These are phyloP conservation scores for Octodonta nipae DNA, from an alignment of 2,888 invertebrate species.

Conservation along the genomic window DNA sequence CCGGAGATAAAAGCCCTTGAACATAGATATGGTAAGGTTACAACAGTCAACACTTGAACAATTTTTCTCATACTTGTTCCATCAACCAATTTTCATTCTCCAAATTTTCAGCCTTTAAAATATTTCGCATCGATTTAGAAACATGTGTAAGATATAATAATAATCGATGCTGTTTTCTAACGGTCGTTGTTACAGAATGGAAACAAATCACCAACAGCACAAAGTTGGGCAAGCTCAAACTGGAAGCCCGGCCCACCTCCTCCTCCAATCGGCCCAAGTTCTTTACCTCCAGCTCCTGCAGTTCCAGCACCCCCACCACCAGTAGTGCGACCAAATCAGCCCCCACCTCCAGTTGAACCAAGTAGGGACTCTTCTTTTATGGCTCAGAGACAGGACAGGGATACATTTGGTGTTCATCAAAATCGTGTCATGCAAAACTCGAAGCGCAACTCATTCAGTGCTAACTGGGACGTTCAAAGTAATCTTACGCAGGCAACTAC, in stretches of 20 bases:
- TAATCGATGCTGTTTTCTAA: too few relatives aligned
- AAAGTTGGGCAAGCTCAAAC: constrained; percentile 33
- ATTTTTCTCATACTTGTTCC: not conserved
- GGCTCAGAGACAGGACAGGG: constrained; percentile 54
- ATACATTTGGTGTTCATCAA: constrained; percentile 61
- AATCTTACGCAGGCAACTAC: constrained; percentile 30
- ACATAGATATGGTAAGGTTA: too few relatives aligned
- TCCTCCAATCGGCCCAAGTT: constrained; percentile 44
- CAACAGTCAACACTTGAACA: not conserved
- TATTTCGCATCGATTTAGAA: too few relatives aligned
- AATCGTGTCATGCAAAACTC: constrained; percentile 35
- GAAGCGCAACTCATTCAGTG: constrained; percentile 35
- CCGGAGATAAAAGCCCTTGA: too few relatives aligned
- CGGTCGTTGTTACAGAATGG: too few relatives aligned
- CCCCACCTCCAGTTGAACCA: constrained; percentile 53
- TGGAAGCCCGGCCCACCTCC: constrained; percentile 46
- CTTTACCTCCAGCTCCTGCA: constrained; percentile 47
- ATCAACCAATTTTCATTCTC: not conserved
- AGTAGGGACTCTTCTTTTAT: constrained; percentile 44
- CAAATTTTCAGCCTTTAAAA: too few relatives aligned
- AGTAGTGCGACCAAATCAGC: constrained; percentile 44
- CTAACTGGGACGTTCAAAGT: constrained; percentile 35
- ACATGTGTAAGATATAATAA: too few relatives aligned
- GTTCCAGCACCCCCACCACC: constrained; percentile 49
- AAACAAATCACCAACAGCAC: constrained; percentile 31